These are phyloP conservation scores for Crypturellus tataupa DNA, from an alignment of 2,797 vertebrate species.

Conservation along the genomic window DNA sequence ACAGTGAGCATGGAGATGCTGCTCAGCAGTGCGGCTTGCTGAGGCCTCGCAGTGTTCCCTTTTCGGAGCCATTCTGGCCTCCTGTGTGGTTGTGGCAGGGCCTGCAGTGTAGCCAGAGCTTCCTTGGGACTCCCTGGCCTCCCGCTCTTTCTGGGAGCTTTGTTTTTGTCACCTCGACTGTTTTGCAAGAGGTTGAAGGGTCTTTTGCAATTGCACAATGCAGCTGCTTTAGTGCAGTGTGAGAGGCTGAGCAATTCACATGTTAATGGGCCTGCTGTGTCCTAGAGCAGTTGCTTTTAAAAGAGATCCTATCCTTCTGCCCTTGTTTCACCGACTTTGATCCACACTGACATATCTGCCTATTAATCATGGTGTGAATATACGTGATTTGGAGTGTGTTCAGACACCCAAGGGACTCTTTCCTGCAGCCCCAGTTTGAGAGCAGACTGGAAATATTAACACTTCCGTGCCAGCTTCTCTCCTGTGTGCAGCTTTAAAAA, in stretches of 20 bases:
- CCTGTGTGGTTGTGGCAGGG: accelerated
- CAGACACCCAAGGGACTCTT: not conserved
- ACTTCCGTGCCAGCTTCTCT: not conserved
- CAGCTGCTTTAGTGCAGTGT: not conserved
- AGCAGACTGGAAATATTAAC: accelerated
- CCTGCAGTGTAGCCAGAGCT: not conserved
- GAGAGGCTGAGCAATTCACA: not conserved
- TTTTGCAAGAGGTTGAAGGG: not conserved
- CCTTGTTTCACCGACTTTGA: not conserved
- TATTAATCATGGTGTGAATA: not conserved
- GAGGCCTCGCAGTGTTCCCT: not conserved
- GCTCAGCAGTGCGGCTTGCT: not conserved
- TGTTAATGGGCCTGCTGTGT: not conserved
- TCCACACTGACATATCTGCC: not conserved
- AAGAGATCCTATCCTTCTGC: not conserved
- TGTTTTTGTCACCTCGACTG: not conserved
- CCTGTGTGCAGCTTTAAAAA: not conserved
- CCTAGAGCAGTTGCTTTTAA: not conserved
- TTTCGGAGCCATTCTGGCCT: not conserved
- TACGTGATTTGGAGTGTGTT: not conserved
- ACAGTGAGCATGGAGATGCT: not conserved
- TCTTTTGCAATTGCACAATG: not conserved
- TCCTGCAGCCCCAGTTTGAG: not conserved
- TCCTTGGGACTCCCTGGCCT: not conserved
- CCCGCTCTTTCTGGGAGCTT: not conserved